These are phyloP conservation scores for Proteles cristata DNA, from an alignment of 2,113 vertebrate species.

Conservation along the genomic window DNA sequence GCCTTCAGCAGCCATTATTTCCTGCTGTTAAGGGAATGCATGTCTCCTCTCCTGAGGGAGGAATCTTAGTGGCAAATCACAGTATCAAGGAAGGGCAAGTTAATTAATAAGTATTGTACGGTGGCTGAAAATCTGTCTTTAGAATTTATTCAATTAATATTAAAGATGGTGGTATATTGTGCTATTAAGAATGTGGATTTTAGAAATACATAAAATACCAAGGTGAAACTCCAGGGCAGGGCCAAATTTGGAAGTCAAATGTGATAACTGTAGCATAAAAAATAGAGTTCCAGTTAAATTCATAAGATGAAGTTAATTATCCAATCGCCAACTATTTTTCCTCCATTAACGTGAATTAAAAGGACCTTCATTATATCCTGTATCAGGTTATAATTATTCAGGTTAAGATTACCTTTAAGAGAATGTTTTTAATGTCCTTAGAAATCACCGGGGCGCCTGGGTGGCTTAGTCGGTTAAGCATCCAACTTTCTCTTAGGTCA, in stretches of 20 bases:
- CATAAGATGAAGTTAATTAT: neutral
- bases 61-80: neutral
- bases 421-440: neutral
- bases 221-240: neutral
- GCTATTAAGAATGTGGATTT: neutral
- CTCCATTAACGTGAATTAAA: neutral
- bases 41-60: neutral
- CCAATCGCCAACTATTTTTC: neutral
- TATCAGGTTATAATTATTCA: neutral
- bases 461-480: no score
- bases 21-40: neutral
- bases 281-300: neutral
- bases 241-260: constrained; percentile 46
- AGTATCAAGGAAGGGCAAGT: neutral
- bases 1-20: neutral
- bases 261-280: neutral
- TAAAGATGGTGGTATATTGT: neutral
- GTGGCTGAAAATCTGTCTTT: neutral
- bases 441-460: no score
- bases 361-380: neutral
- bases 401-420: neutral
- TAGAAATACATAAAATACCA: constrained; percentile 6
- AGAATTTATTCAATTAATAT: neutral
- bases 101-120: neutral
- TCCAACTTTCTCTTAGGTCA: no score